Percentiles rank a stretch among this genome's conserved stretches.
Conservation (phyloP, 2,113 vertebrate species). For the Cinclus mexicanus region DNA sequence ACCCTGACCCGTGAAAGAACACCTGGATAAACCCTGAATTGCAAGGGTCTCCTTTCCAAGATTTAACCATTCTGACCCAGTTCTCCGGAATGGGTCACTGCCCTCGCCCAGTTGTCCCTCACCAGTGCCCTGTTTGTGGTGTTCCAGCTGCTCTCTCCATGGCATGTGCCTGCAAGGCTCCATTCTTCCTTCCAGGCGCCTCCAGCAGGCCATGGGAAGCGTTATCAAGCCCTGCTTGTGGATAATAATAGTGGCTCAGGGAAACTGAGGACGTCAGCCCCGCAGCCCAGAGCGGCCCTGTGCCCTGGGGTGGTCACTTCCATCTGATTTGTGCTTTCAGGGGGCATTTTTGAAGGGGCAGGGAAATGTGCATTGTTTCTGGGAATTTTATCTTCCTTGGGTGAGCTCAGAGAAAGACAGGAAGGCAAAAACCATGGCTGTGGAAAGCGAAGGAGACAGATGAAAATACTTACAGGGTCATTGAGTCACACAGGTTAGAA, state of each 20-base stretch:
- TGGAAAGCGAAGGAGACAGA: neutral
- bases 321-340: neutral
- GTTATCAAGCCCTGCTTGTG: neutral
- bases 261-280: neutral
- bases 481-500: neutral
- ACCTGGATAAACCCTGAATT: neutral
- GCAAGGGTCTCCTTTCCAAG: neutral
- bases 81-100: neutral
- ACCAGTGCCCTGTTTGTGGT: neutral
- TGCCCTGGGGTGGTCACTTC: neutral
- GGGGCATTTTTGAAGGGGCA: neutral
- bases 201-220: neutral
- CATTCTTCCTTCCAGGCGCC: neutral
- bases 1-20: neutral
- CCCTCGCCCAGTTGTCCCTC: neutral
- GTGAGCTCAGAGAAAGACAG: neutral
- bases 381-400: neutral
- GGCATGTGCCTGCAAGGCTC: neutral
- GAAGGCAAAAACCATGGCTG: neutral
- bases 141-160: neutral
- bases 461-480: neutral
- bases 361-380: neutral
- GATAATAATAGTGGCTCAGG: rapidly evolving
- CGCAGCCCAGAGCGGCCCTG: neutral
- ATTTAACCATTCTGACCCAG: neutral